These are phyloP conservation scores for Dione vanillae DNA, from an alignment of 2,888 invertebrate species.

Conservation along the genomic window DNA sequence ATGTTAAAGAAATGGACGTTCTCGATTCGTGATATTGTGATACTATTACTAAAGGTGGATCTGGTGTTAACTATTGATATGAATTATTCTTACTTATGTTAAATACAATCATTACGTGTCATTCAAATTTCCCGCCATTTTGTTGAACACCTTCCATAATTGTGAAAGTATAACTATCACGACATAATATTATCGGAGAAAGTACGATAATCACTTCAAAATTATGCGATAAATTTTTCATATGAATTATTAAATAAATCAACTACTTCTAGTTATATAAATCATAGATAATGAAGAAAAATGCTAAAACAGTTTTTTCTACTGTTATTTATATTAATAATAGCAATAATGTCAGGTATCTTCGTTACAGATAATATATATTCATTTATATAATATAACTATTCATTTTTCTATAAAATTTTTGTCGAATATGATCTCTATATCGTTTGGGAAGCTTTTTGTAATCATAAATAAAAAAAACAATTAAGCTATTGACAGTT, in stretches of 20 bases:
- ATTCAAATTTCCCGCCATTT: slow-evolving; percentile 35
- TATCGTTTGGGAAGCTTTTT: background rate
- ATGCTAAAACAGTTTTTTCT: background rate
- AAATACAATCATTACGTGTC: background rate
- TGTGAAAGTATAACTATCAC: slow-evolving; percentile 43
- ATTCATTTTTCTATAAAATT: no score
- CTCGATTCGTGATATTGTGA: slow-evolving; percentile 38
- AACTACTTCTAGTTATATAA: background rate
- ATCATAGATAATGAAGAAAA: background rate
- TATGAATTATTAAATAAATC: background rate
- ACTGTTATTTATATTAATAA: no score
- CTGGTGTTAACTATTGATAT: slow-evolving; percentile 43
- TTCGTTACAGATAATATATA: no score
- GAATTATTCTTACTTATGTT: background rate
- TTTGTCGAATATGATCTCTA: background rate
- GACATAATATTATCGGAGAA: slow-evolving; percentile 35
- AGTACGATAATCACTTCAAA: slow-evolving; percentile 28
- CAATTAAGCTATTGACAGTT: slow-evolving; percentile 14
- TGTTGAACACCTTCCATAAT: slow-evolving; percentile 38
- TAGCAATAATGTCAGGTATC: no score
- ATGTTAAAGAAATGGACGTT: slow-evolving; percentile 46
- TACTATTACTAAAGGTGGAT: slow-evolving; percentile 31
- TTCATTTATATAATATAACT: no score
- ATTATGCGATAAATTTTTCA: background rate
- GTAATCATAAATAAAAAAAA: background rate